A percentile compares a stretch with the other conserved stretches of the same genome.
Conservation (phyloP, 2,888 invertebrate species). For the Diaperis boleti region DNA sequence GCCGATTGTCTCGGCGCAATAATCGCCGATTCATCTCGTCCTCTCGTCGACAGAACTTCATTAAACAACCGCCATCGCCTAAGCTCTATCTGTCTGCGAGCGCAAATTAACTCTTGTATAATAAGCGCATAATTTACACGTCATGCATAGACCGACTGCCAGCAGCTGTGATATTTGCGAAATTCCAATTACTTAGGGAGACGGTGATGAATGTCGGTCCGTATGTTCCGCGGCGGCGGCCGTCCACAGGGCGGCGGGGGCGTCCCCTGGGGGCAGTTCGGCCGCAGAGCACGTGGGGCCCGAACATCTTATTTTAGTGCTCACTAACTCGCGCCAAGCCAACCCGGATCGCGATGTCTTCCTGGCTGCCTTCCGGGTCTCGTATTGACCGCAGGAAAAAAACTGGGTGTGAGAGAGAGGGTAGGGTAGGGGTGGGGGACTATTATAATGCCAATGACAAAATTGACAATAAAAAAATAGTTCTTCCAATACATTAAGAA, state of each 20-base stretch:
- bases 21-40: constrained; percentile 34
- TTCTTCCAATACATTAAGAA: too few relatives aligned
- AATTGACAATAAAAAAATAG: too few relatives aligned
- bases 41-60: constrained; percentile 36
- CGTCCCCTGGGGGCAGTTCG: constrained; percentile 44
- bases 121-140: constrained; percentile 46
- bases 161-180: constrained; percentile 48
- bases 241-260: constrained; percentile 38
- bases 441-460: too few relatives aligned
- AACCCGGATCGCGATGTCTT: constrained; percentile 54
- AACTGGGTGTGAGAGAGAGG: too few relatives aligned
- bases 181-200: constrained; percentile 49
- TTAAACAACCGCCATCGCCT: constrained; percentile 37
- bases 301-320: constrained; percentile 57
- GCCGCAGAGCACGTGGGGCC: constrained; percentile 52
- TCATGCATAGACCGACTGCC: constrained; percentile 43
- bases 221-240: constrained; percentile 46
- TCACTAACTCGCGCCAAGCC: constrained; percentile 52
- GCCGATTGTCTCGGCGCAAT: too few relatives aligned
- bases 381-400: constrained; percentile 21
- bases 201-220: constrained; percentile 45
- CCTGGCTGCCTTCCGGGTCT: constrained; percentile 30
- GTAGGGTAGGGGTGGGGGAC: too few relatives aligned
- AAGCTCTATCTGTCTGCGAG: constrained; percentile 35
- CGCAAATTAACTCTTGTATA: constrained; percentile 44